Conservation (phyloP, 2,888 invertebrate species). For the Willowsia nigromaculata region DNA sequence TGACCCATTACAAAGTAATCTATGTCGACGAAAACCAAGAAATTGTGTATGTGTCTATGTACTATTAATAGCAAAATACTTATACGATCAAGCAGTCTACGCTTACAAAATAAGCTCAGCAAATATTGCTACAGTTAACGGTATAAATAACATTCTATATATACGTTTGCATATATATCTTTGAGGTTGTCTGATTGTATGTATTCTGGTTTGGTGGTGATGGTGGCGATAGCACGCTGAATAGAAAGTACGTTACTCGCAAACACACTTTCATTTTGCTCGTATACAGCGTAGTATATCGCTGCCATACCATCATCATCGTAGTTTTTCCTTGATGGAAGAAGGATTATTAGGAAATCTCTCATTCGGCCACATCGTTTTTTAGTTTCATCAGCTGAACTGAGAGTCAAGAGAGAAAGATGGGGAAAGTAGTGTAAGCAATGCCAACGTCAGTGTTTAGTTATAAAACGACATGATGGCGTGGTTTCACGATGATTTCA, state of each 20-base stretch:
- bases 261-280: conserved; percentile 11
- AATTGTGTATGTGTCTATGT: background rate
- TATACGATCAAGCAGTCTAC: no score
- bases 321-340: conserved; percentile 60
- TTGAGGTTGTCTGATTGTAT: background rate
- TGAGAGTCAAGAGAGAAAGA: background rate
- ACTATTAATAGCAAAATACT: background rate
- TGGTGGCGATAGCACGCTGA: background rate
- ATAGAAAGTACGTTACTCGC: background rate
- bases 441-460: conserved; percentile 27
- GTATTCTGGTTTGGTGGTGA: background rate
- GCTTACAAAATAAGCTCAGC: no score
- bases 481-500: conserved; percentile 8
- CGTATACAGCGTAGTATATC: background rate
- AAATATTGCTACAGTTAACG: no score
- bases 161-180: no score
- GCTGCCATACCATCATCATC: conserved; percentile 48
- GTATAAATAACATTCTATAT: no score
- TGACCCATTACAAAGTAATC: conserved; percentile 71
- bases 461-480: conserved; percentile 45
- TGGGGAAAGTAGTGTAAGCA: background rate
- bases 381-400: conserved; percentile 41
- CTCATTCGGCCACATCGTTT: conserved; percentile 53
- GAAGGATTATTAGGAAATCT: conserved; percentile 64
- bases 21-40: conserved; percentile 38